Evolutionary conservation across 2,113 vertebrate species (phyloP).

Genomic region (Eptesicus fuscus): DNA sequence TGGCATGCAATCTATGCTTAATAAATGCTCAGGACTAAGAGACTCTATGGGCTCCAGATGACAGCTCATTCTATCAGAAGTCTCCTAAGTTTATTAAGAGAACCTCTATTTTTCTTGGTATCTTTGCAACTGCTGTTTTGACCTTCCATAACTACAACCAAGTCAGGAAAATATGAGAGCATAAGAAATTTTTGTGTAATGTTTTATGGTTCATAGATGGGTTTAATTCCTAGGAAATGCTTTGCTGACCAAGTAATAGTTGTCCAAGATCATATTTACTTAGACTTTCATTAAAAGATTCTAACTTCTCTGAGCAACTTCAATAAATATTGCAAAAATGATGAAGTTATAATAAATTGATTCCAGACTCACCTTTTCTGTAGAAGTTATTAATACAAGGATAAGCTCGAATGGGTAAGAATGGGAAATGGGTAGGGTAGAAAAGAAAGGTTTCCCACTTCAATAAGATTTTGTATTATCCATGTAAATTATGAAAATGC

Average conservation of each 20-base stretch:
- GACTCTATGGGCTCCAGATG: neutral
- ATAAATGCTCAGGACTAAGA: neutral
- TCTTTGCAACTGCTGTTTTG: neutral
- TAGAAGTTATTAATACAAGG: neutral
- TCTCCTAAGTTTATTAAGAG: neutral
- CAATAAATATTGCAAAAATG: neutral
- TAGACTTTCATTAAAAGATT: neutral
- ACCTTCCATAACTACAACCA: neutral
- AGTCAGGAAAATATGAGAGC: neutral
- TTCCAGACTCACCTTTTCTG: conserved; percentile 11
- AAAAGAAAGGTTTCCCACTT: neutral
- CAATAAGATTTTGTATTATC: neutral
- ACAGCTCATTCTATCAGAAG: neutral
- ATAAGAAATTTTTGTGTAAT: neutral
- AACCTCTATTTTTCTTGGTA: neutral
- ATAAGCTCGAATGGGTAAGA: neutral
- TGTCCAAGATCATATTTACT: neutral
- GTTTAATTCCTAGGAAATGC: neutral
- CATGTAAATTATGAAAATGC: conserved; percentile 25
- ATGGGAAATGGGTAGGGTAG: neutral
- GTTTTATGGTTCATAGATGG: neutral
- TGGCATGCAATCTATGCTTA: too few species aligned
- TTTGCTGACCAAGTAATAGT: neutral
- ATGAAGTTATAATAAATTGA: neutral
- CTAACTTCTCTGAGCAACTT: conserved; percentile 10